Base-by-base conservation (phyloP, 2,888 invertebrate species). In the Melieria omissa region DNA sequence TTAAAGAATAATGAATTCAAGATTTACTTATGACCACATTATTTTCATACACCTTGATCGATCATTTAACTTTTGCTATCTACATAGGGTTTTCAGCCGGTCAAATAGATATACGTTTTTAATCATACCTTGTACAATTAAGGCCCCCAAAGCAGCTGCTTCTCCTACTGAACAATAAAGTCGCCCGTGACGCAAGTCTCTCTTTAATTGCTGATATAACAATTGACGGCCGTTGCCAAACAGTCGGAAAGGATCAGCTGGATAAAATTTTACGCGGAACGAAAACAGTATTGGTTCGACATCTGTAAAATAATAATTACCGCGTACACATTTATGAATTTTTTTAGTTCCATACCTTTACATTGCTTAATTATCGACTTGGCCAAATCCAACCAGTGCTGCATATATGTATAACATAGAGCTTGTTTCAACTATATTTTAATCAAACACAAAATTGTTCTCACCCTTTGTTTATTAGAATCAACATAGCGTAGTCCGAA, bases 261-360 rank as follows among this genome's bases (percentile, higher is more conserved):
- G 98, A 87, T 99, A 99, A 88, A 97, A 99, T 89, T 98, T 98
- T 76, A 98, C 96, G 76, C 98, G 94, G 88, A 99, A 96, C 88
- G 97, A 97, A 86, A 99, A 95, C 74, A 97, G 88, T 83, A 96
- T 93, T 74, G 96, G 95, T 80, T 95, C 93, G 82, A 97, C 91
- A 88, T 97, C 97, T 96, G 47, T 7, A 74, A 68, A 54, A 46
- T 29, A 29, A 29, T 29, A 29, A 29, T 29, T 29, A 29, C 29
- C 2, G 29, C 2, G 29, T 29, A 29, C 29, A 29, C 29, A 29
- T 29, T 29, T 3, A 55, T 65, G 44, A 5, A 49, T 57, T 44
- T 46, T 64, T 60, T 3, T 49, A 52, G 14, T 5, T 66, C 60
- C 16, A 14, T 88, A 95, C 96, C 94, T 93, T 95, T 96, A 49